Evolutionary conservation across 2,113 vertebrate species (phyloP), one percentile per base, ranked within the genome.

Genomic region (Callospermophilus lateralis): DNA sequence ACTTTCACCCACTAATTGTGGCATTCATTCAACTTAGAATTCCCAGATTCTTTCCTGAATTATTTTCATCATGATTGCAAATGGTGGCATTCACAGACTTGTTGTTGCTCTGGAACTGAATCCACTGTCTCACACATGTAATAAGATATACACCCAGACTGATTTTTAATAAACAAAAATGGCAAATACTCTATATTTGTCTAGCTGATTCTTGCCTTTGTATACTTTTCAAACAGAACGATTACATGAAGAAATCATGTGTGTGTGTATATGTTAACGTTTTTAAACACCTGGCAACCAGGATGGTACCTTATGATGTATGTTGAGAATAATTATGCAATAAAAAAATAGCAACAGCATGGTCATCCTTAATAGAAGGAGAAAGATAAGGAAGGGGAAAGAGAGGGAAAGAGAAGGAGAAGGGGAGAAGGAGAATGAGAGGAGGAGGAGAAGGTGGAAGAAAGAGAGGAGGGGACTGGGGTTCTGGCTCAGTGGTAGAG

Each of bases 121-220:
- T 48, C 20, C 32, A 55, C 32, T 12, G 17, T 9, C 48, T 34
- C 76, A 53, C 48, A 22, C 48, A 34, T 77, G 15, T 70, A n/a
- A 17, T 70, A n/a, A 70, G 39, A 39, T 65, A 32, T 45, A 84
- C 1, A 1, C 39, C 30, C 61, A 84, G 58, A 4, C 58, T 84
- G 42, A 20, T 72, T 77, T 63, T 9, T 20, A 94, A 84, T 30
- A 45, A 83, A 63, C 70, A 11, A 88, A 88, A 5, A 76, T 76
- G 5, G 15, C 48, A 89, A 68, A 77, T 51, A 88, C n/a, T 81
- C 55, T 72, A 87, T 11, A n/a, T 58, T 58, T 58, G 55, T 58
- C 84, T 90, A 73, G 37, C 30, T 85, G n/a, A 93, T 77, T 93
- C 78, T 84, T 91, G 11, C 51, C 55, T 85, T 81, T 28, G 26